phyloP scores from a whole-genome alignment of 2,888 invertebrate species.

The Apamea crenata region DNA sequence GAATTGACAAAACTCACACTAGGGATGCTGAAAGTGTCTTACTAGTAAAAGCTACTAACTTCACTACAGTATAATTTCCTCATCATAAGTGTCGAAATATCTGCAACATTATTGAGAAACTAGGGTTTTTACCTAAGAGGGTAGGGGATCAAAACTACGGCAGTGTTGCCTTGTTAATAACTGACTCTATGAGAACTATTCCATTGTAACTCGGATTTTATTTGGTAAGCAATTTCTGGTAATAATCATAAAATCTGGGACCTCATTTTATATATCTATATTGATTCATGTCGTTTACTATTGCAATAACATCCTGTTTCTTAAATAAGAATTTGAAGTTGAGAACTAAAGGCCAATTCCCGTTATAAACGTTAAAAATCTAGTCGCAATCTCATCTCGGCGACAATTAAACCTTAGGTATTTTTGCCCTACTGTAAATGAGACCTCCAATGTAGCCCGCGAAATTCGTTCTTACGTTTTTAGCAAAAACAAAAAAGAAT shows the following conservation, averaged over 20 bases:
- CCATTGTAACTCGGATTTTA: neutral
- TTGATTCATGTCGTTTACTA: neutral
- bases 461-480: neutral
- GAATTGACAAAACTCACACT: neutral
- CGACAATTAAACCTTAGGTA: no score
- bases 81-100: constrained; percentile 30
- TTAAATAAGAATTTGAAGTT: neutral
- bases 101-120: constrained; percentile 52
- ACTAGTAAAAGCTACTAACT: neutral
- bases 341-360: no score
- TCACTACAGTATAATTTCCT: constrained; percentile 27
- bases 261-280: neutral
- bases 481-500: neutral
- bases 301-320: neutral
- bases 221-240: neutral
- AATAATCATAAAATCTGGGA: neutral
- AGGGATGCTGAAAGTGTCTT: neutral
- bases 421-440: neutral
- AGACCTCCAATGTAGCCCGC: neutral
- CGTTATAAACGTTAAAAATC: no score
- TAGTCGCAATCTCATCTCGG: no score
- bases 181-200: constrained; percentile 25
- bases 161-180: constrained; percentile 29
- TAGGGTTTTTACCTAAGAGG: constrained; percentile 54
- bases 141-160: constrained; percentile 14